These are phyloP conservation scores for Clamator glandarius DNA, from an alignment of 2,797 vertebrate species.

Conservation along the genomic window DNA sequence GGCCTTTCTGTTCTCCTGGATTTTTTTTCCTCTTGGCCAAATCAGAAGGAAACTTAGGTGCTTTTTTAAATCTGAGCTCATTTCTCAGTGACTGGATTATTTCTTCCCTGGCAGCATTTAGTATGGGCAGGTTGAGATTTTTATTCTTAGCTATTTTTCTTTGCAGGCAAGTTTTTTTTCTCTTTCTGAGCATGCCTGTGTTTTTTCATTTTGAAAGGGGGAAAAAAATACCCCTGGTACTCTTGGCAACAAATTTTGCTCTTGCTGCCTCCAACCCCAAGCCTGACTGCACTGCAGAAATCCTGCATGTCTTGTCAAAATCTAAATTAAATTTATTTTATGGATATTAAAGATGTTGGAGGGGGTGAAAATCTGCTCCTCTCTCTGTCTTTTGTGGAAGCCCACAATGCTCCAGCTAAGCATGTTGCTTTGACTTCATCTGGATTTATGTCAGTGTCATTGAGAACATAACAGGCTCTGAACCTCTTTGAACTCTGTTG, in stretches of 20 bases:
- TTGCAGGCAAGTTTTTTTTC: neutral
- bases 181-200: neutral
- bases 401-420: neutral
- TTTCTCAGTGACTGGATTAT: neutral
- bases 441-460: neutral
- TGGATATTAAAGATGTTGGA: neutral
- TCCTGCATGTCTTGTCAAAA: neutral
- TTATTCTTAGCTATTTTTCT: neutral
- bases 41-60: neutral
- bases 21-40: neutral
- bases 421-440: neutral
- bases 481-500: neutral
- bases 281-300: neutral
- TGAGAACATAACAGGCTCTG: neutral
- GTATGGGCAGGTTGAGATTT: neutral
- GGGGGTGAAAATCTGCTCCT: neutral
- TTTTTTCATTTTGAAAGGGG: neutral
- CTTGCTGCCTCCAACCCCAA: neutral
- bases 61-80: neutral
- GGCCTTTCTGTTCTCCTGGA: neutral
- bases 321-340: neutral
- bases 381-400: neutral
- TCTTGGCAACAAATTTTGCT: neutral
- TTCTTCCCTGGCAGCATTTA: neutral
- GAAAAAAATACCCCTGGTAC: neutral